These are phyloP conservation scores for Linnaemya vulpina DNA, from an alignment of 2,888 invertebrate genomes.

Conservation along the genomic window DNA sequence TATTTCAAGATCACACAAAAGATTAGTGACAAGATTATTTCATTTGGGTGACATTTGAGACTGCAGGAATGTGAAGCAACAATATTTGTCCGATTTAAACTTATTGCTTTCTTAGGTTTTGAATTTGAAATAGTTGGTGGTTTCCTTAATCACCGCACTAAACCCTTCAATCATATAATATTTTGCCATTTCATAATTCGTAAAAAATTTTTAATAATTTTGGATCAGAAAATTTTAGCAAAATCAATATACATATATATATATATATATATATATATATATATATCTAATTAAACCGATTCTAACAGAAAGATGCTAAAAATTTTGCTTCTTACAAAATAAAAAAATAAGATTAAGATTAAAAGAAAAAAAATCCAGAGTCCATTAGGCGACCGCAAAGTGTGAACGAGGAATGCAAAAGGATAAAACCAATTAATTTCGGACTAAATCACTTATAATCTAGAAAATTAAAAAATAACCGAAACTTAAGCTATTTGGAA, in stretches of 20 bases:
- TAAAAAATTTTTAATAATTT: background rate
- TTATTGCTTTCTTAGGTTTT: no score
- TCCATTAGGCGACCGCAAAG: slow-evolving; percentile 37
- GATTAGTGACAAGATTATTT: no score
- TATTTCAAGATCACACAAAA: no score
- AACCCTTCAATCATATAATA: background rate
- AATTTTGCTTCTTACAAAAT: background rate
- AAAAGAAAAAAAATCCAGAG: slow-evolving; percentile 33
- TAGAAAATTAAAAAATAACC: slow-evolving; percentile 64
- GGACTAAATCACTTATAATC: slow-evolving; percentile 43
- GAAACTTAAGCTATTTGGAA: slow-evolving; percentile 67
- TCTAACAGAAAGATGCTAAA: slow-evolving; percentile 26
- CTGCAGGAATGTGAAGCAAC: no score
- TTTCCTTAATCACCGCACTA: background rate
- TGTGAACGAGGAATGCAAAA: slow-evolving; percentile 50
- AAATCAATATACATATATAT: no score
- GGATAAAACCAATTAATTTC: slow-evolving; percentile 47
- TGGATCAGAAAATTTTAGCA: slow-evolving; percentile 26
- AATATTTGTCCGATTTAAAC: no score
- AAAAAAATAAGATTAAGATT: slow-evolving; percentile 31
- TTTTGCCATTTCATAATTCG: background rate
- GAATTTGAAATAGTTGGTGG: background rate
- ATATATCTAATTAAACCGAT: slow-evolving; percentile 19
- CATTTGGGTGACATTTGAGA: no score
- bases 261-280: no score